Evolutionary conservation across 2,797 vertebrate genomes (phyloP).

Genomic region (Buceros bicornis): DNA sequence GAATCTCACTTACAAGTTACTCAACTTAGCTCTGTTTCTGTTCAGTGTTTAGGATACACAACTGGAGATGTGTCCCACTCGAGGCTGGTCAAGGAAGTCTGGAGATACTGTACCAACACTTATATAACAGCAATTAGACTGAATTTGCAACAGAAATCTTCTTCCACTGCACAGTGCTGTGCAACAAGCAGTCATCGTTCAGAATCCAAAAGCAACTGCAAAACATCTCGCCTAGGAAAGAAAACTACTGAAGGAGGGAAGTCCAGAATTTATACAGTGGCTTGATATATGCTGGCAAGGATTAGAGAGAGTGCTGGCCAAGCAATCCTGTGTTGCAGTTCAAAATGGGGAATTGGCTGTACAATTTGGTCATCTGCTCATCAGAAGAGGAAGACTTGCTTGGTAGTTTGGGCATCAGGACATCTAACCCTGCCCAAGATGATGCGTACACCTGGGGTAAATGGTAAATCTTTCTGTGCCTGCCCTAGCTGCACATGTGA

Average conservation of each 20-base stretch:
- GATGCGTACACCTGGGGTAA: not conserved
- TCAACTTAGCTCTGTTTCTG: not conserved
- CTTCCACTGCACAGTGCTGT: not conserved
- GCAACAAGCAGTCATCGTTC: rapidly evolving
- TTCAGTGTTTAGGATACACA: not conserved
- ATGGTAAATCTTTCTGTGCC: not conserved
- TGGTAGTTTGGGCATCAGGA: not conserved
- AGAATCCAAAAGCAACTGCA: not conserved
- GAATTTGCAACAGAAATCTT: not conserved
- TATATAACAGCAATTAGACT: not conserved
- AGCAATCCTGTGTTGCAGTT: not conserved
- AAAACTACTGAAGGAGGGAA: not conserved
- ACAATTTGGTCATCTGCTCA: not conserved
- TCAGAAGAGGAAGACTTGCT: not conserved
- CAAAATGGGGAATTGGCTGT: not conserved
- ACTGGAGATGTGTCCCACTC: not conserved
- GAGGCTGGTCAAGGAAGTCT: not conserved
- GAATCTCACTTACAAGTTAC: not conserved
- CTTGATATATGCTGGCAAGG: not conserved
- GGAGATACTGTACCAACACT: not conserved
- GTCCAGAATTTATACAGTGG: not conserved
- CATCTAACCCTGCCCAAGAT: not conserved
- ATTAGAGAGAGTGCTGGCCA: not conserved
- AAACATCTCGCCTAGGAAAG: not conserved
- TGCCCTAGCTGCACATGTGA: not conserved